phyloP scores from a whole-genome alignment of 2,113 vertebrate genomes.

The Chaetura pelagica region DNA sequence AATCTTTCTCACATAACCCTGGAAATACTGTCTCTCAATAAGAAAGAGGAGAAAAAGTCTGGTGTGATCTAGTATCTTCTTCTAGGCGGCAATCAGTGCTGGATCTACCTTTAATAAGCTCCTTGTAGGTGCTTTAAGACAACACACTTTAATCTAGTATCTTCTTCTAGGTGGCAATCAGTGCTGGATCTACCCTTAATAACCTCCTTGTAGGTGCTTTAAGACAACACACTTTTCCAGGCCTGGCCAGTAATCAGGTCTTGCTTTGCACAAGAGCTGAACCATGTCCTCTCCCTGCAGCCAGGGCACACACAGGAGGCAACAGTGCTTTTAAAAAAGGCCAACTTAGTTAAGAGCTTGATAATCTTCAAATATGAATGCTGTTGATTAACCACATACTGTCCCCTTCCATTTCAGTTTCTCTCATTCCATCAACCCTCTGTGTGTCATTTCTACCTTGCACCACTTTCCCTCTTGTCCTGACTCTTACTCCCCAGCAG shows the following conservation, averaged over 20 bases:
- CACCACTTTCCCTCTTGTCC: neutral
- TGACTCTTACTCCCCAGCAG: neutral
- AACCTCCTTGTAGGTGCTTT: no score
- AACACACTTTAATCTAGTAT: no score
- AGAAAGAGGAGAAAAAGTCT: neutral
- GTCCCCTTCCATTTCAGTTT: neutral
- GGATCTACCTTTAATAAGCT: neutral
- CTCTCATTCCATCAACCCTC: neutral
- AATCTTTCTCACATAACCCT: neutral
- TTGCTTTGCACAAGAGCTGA: neutral
- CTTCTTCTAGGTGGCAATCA: no score
- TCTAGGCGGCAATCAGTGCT: neutral
- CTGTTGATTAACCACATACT: neutral
- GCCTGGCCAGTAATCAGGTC: neutral
- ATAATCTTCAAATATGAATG: neutral
- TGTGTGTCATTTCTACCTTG: neutral
- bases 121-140: neutral
- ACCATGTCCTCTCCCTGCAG: neutral
- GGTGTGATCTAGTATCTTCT: neutral
- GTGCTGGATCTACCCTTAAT: no score
- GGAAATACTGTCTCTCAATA: neutral
- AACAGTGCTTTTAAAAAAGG: neutral
- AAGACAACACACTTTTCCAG: neutral
- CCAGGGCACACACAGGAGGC: fast-evolving
- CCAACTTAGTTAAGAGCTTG: neutral